These are phyloP conservation scores for Muntiacus reevesi DNA, from an alignment of 2,113 vertebrate species.

Conservation along the genomic window DNA sequence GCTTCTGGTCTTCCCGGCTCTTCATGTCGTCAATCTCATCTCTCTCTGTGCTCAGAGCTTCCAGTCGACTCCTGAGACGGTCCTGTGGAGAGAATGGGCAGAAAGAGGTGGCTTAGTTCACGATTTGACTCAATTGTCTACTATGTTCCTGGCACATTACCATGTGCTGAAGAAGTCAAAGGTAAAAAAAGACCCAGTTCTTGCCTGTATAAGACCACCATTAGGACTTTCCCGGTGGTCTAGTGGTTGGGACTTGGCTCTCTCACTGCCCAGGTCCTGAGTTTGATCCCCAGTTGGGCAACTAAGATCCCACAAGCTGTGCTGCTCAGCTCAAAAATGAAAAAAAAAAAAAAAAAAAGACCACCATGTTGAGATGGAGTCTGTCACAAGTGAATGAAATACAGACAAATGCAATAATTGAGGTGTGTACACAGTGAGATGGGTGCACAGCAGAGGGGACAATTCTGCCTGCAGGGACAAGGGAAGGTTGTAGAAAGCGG, in stretches of 20 bases:
- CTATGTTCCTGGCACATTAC: no score
- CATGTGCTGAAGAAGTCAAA: not conserved
- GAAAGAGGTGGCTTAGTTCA: not conserved
- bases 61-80: not conserved
- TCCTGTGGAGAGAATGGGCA: not conserved
- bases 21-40: not conserved
- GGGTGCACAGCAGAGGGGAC: not conserved
- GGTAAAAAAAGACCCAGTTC: not conserved
- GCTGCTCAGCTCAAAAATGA: not conserved
- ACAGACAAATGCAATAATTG: accelerated
- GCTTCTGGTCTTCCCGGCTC: constrained; percentile 33
- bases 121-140: no score
- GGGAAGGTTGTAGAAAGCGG: not conserved
- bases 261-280: not conserved
- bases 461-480: not conserved
- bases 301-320: not conserved
- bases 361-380: not conserved
- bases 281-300: not conserved
- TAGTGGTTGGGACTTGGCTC: not conserved
- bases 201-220: not conserved
- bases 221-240: not conserved
- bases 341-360: not conserved
- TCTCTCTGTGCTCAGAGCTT: not conserved
- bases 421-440: not conserved
- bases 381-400: accelerated